Evolutionary conservation across 2,113 vertebrate genomes (phyloP).

Genomic region (Menura novaehollandiae): DNA sequence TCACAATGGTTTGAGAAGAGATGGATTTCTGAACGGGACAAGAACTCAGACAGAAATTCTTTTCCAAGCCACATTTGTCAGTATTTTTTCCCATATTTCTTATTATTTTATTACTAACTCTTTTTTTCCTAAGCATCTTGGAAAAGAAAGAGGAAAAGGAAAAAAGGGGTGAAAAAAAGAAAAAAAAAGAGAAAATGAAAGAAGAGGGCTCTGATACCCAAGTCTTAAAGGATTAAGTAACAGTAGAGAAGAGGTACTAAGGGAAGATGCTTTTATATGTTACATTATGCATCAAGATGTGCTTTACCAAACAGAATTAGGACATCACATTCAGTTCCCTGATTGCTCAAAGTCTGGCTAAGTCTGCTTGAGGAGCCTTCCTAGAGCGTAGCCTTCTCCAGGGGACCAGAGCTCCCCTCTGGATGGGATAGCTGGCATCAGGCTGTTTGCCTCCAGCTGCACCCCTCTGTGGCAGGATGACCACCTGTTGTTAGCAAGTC

Average conservation of each 20-base stretch:
- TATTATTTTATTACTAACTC: neutral
- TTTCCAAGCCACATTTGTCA: neutral
- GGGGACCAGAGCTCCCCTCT: neutral
- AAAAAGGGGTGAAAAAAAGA: too few relatives aligned
- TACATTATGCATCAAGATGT: neutral
- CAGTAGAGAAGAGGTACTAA: neutral
- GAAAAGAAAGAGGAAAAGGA: neutral
- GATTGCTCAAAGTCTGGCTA: neutral
- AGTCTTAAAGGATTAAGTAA: neutral
- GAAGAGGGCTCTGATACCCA: neutral
- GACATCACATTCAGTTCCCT: neutral
- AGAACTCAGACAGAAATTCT: neutral
- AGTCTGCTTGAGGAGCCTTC: neutral
- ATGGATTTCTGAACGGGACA: neutral
- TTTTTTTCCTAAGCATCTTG: neutral
- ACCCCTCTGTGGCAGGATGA: neutral
- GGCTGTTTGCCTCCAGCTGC: neutral
- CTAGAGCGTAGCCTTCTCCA: neutral
- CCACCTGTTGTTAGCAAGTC: neutral
- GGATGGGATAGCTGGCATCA: neutral
- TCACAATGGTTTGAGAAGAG: neutral
- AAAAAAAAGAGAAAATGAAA: neutral
- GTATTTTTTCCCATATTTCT: neutral
- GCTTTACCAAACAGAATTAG: neutral
- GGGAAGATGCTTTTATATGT: neutral